Base-by-base conservation (phyloP, 2,113 vertebrate genomes). In the Melospiza georgiana region DNA sequence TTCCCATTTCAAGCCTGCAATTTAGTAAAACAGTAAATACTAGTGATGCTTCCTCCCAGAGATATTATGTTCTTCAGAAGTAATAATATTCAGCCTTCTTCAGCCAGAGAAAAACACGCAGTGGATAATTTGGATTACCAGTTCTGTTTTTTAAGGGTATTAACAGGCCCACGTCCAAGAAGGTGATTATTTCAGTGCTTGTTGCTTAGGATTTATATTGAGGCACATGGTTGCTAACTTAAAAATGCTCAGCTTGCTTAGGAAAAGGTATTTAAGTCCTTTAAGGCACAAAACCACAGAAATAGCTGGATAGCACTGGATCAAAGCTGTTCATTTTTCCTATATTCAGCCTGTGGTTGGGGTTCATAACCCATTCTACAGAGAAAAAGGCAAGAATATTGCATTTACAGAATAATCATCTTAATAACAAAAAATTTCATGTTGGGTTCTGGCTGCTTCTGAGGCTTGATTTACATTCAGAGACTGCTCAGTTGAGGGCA, bases 131-230 rank as follows among this genome's bases (percentile, higher is more conserved):
- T 89, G 46, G 25, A 84, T 94, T 84, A 89, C 57, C 16, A 55
- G 12, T 63, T 91, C 43, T 72, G 65, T 6, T 90, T 86, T 88
- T 72, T 39, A 82, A 93, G 30, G 35, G 39, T 81, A 43, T 94
- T 91, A 89, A 71, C 33, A 77, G 39, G 39, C 39, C n/a, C 18
- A 23, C 43, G 58, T 95, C 27, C 87, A 84, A 86, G 72, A 80
- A 49, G 37, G 65, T 87, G 30, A 89, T 91, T 94, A 75, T 81
- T 95, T 89, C 35, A 55, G 24, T 61, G 9, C 84, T 55, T 80
- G 80, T 91, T 94, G 80, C 80, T 78, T 91, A 67, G 84, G 48
- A 75, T 84, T 94, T 94, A 22, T 33, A 59, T 33, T 49, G 43
- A 63, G 52, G 27, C 39, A 68, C 35, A 25, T 65, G 48, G 61